A percentile compares a stretch with the other conserved stretches of the same genome.
Evolutionary conservation across 2,113 vertebrate genomes (phyloP).

Genomic region (Dicentrarchus labrax): DNA sequence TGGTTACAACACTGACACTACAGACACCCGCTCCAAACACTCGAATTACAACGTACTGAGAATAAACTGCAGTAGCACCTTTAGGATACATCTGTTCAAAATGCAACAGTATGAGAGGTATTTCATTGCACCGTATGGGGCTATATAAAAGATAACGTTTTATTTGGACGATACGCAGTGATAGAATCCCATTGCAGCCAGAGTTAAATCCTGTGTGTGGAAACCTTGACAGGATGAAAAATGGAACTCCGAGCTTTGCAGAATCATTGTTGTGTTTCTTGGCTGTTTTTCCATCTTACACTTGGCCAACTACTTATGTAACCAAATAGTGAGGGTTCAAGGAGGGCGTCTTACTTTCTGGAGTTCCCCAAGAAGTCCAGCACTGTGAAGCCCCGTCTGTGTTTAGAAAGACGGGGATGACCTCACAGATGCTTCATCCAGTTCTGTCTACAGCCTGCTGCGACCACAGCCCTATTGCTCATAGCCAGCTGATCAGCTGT

Average conservation of each 20-base stretch:
- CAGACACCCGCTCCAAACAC: neutral
- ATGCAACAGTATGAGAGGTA: neutral
- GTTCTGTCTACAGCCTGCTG: slow-evolving; percentile 2
- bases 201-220: neutral
- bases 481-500: too few relatives aligned
- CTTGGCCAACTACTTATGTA: neutral
- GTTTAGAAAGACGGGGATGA: neutral
- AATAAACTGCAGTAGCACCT: neutral
- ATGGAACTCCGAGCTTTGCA: neutral
- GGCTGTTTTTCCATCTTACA: neutral
- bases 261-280: neutral
- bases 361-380: slow-evolving; percentile 51
- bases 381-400: neutral
- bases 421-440: neutral
- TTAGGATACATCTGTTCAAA: neutral
- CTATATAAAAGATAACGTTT: neutral
- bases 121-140: neutral
- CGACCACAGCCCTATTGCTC: too few relatives aligned
- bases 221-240: neutral
- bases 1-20: neutral
- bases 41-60: too few relatives aligned
- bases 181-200: neutral
- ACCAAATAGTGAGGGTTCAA: neutral
- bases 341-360: neutral
- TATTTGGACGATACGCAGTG: neutral